Evolutionary conservation across 2,113 vertebrate genomes (phyloP), one percentile per base, ranked within the genome.

Genomic region (Hippocampus comes): DNA sequence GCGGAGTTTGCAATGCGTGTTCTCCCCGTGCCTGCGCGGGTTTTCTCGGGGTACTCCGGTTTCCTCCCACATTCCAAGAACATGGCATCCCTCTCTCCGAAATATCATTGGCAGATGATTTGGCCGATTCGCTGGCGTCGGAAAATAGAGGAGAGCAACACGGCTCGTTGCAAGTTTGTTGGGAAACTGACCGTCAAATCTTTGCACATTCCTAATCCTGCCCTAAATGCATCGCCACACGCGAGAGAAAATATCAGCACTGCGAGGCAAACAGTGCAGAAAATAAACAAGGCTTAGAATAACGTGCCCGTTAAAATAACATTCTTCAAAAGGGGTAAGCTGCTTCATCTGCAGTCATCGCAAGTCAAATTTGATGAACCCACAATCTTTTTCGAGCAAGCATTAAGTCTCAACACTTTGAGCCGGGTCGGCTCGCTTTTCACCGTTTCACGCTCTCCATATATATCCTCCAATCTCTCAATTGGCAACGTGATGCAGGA

Each of bases 401-500:
- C 67, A 55, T 41, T 64, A 63, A 69, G 73, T 17, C 70, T 53
- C 72, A 72, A 59, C 71, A 87, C 87, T 81, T 84, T 69, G 64
- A 85, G 74, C 82, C 80, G 56, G 80, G 80, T 88, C 83, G 86
- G 71, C 82, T 63, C 53, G 68, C 78, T 25, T 78, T 77, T 84
- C 67, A 78, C 77, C 71, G 68, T 77, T 76, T 79, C 61, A 77
- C 76, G 80, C 74, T 81, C 69, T 80, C 73, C 70, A 69, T 83
- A 76, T 82, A 78, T 83, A 74, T 82, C 76, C 77, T 85, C 70
- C 77, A 80, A 80, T 86, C 77, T 66, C 86, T 90, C 87, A 85
- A 66, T 80, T 89, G 85, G 82, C 75, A 82, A 87, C 84, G 86
- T 83, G 87, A 82, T 81, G 80, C 65, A 82, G 83, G 63, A 82